phyloP scores from a whole-genome alignment of 2,888 invertebrate species.

The Platerodrilus igneus region DNA sequence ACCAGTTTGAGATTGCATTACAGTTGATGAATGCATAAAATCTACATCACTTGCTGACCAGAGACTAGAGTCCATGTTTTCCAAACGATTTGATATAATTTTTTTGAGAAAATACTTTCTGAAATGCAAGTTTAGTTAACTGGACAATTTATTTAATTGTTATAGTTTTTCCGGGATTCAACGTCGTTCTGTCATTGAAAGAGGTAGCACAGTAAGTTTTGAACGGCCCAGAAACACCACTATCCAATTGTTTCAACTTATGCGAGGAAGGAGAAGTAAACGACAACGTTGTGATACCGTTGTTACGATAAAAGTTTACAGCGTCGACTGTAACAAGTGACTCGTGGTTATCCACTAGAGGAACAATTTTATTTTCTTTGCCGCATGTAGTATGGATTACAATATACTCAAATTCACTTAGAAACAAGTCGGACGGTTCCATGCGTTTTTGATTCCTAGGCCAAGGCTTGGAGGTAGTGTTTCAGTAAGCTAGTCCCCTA shows the following conservation, averaged over 20 bases:
- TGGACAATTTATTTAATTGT: conserved; percentile 23
- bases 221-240: conserved; percentile 34
- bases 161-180: conserved; percentile 32
- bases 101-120: conserved; percentile 14
- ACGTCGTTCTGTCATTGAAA: conserved; percentile 28
- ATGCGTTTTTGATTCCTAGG: too few relatives aligned
- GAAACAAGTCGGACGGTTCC: too few relatives aligned
- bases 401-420: too few relatives aligned
- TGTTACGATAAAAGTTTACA: conserved; percentile 32
- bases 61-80: conserved; percentile 26
- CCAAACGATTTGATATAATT: conserved; percentile 26
- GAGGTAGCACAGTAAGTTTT: conserved; percentile 32
- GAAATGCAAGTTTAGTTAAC: conserved; percentile 15
- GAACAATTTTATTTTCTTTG: too few relatives aligned
- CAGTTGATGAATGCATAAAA: too few relatives aligned
- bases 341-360: too few relatives aligned
- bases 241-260: conserved; percentile 38
- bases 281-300: conserved; percentile 36
- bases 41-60: conserved; percentile 14
- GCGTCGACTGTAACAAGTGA: too few relatives aligned
- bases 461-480: too few relatives aligned
- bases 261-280: too few relatives aligned
- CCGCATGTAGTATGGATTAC: too few relatives aligned
- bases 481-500: too few relatives aligned
- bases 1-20: too few relatives aligned